Evolutionary conservation across 2,113 vertebrate species (phyloP).

Genomic region (Dicentrarchus labrax): DNA sequence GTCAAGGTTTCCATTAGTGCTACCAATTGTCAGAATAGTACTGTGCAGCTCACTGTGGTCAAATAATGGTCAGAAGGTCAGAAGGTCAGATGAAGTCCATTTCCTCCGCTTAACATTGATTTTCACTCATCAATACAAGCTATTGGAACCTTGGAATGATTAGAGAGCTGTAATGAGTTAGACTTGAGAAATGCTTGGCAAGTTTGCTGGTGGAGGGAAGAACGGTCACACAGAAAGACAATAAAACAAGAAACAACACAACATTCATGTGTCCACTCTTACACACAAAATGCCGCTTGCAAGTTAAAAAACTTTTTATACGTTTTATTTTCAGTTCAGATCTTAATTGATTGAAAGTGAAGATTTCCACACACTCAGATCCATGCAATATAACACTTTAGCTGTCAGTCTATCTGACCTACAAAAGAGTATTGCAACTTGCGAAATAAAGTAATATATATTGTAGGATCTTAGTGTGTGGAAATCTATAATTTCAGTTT

Average conservation of each 20-base stretch:
- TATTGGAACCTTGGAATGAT: slow-evolving; percentile 38
- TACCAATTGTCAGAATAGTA: neutral
- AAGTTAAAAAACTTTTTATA: neutral
- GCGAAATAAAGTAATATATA: too few relatives aligned
- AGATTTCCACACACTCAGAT: too few relatives aligned
- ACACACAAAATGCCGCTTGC: neutral
- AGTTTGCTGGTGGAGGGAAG: neutral
- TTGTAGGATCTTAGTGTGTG: too few relatives aligned
- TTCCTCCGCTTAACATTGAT: slow-evolving; percentile 45
- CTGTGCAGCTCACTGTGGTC: neutral
- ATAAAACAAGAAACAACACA: neutral
- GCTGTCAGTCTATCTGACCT: too few relatives aligned
- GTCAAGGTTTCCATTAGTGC: neutral
- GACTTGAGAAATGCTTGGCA: neutral
- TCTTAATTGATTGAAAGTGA: too few relatives aligned
- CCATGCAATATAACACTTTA: neutral
- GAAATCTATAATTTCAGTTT: too few relatives aligned
- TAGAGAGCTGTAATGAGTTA: slow-evolving; percentile 34
- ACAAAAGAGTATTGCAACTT: too few relatives aligned
- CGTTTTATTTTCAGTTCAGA: too few relatives aligned
- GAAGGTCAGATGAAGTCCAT: slow-evolving; percentile 10
- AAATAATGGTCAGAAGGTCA: slow-evolving; percentile 20
- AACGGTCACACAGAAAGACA: neutral
- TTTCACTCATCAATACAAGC: slow-evolving; percentile 48
- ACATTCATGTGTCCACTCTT: neutral